phyloP scores from a whole-genome alignment of 2,113 vertebrate species.

The Microcebus lehilahytsara region DNA sequence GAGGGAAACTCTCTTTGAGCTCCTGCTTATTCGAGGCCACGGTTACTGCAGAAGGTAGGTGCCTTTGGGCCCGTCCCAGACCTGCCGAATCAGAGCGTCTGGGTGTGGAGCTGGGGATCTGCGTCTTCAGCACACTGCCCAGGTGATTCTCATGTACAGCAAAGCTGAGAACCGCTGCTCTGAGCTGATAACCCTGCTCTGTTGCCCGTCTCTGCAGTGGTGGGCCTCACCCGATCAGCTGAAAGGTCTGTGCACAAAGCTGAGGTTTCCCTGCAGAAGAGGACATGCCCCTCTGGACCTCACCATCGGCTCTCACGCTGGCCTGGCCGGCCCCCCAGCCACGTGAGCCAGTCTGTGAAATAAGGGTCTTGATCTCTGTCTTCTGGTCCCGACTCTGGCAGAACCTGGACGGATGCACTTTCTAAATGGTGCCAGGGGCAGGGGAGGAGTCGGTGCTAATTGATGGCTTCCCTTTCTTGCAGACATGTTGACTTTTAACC shows the following conservation, averaged over 20 bases:
- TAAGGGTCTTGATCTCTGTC: background rate
- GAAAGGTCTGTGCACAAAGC: background rate
- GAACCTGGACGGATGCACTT: accelerated
- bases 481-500: background rate
- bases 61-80: no score
- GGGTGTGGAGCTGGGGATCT: background rate
- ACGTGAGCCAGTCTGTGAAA: background rate
- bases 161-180: no score
- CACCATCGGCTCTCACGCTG: background rate
- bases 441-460: accelerated
- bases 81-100: background rate
- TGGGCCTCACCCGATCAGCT: background rate
- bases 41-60: background rate
- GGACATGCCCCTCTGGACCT: background rate
- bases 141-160: accelerated
- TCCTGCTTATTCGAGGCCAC: background rate
- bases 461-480: no score
- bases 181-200: background rate
- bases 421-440: accelerated
- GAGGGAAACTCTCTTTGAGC: background rate
- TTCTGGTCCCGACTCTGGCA: background rate
- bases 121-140: background rate
- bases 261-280: background rate
- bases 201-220: background rate
- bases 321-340: background rate